Evolutionary conservation across 2,888 invertebrate species (phyloP).

Genomic region (Conus canariensis): DNA sequence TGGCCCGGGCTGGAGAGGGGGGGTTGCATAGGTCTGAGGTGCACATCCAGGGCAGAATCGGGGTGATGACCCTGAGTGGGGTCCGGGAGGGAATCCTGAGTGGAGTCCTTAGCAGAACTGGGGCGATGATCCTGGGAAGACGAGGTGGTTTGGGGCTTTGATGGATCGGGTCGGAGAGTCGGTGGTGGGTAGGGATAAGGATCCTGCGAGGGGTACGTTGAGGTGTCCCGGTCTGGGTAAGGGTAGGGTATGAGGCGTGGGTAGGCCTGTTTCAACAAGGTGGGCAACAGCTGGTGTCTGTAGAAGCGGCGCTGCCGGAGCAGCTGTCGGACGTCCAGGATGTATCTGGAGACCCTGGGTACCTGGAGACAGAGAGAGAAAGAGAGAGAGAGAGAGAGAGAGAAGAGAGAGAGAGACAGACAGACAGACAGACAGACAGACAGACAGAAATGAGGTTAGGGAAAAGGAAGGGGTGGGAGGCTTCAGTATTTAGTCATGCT

Average conservation of each 20-base stretch:
- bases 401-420: background rate
- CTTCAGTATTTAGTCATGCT: no score
- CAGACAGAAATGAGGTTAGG: no score
- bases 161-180: no score
- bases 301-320: background rate
- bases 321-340: background rate
- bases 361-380: background rate
- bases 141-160: no score
- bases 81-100: no score
- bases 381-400: background rate
- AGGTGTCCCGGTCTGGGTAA: background rate
- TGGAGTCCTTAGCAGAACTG: no score
- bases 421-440: no score
- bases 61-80: no score
- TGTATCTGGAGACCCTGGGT: background rate
- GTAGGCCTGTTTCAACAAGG: conserved; percentile 29
- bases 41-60: background rate
- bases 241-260: background rate
- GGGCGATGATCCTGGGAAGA: no score
- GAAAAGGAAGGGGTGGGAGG: no score
- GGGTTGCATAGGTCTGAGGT: background rate
- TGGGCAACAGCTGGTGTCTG: conserved; percentile 16
- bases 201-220: no score
- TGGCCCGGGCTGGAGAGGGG: no score
- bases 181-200: background rate